Base-by-base conservation (phyloP, 1,140 invertebrate genomes). In the Tetragnatha versicolor region DNA sequence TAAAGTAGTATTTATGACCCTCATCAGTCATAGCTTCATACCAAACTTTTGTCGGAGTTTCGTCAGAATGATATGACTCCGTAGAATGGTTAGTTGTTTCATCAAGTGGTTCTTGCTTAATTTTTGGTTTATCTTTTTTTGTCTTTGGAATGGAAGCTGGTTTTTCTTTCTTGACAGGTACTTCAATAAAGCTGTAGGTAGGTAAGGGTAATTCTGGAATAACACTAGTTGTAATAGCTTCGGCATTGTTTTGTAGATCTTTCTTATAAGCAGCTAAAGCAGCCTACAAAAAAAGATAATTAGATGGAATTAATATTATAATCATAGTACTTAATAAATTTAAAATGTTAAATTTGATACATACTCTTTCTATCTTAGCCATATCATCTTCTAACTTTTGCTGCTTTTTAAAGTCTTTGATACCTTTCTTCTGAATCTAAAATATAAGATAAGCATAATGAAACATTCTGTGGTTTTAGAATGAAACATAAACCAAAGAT, bases 351-450 rank as follows among this genome's bases (percentile, higher is more conserved):
- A 66, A 42, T n/a, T 47, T 66, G 2, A 63, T 27, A 82, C 80
- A 81, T 85, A 91, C 91, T 83, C 89, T 90, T 88, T 98, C 95
- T 92, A 98, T 97, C 86, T 93, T 92, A 76, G 91, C 90, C 80
- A 98, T 90, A 53, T 95, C 91, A 80, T 89, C 86, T 83, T 95
- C 92, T 81, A 93, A 89, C 85, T 95, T 92, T 72, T 91, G 87
- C 70, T 91, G 89, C 78, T 92, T 90, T 83, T 92, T 92, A 47
- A 91, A 90, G 75, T 94, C 90, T 81, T 93, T 92, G 0, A 90
- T 87, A 83, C 93, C 94, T 82, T 92, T 94, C 81, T 93, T 94
- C 65, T 91, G 91, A 70, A 86, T 80, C 86, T 87, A 77, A 14
- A 70, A 20, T n/a, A n/a, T n/a, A n/a, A n/a, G n/a, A n/a, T n/a